Evolutionary conservation across 2,113 vertebrate genomes (phyloP).

Genomic region (Desmodus rotundus): DNA sequence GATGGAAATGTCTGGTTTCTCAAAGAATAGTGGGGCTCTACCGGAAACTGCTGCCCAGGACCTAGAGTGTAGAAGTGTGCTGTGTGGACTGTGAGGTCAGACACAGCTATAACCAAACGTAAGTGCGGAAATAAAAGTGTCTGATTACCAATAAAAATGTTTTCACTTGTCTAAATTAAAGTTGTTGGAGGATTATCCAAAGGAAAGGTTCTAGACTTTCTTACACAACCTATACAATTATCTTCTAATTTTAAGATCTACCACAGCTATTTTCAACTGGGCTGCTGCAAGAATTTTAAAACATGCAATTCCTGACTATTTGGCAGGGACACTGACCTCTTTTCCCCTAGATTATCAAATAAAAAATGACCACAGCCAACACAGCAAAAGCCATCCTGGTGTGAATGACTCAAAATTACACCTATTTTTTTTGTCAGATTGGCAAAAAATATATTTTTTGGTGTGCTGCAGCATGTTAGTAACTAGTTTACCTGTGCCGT

Average conservation of each 20-base stretch:
- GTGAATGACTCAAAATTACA: not conserved
- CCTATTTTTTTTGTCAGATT: not conserved
- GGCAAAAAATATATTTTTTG: not conserved
- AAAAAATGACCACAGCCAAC: not conserved
- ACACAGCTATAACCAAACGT: not conserved
- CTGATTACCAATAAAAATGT: not conserved
- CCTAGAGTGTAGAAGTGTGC: not conserved
- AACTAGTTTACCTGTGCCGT: not conserved
- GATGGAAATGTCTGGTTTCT: not conserved
- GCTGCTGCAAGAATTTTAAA: not conserved
- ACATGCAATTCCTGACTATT: not conserved
- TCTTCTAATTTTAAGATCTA: conserved; percentile 13
- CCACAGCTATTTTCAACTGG: not conserved
- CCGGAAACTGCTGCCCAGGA: not conserved
- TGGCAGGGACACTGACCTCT: not conserved
- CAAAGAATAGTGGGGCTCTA: not conserved
- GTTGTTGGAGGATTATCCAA: not conserved
- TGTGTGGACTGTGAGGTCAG: not conserved
- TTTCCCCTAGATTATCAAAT: not conserved
- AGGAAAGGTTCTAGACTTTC: not conserved
- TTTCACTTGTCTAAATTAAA: not conserved
- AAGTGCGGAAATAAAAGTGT: not conserved
- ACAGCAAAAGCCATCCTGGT: not conserved
- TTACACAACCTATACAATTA: not conserved
- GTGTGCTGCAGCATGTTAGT: not conserved